phyloP scores from a whole-genome alignment of 2,888 invertebrate genomes.

The Elysia crispata region DNA sequence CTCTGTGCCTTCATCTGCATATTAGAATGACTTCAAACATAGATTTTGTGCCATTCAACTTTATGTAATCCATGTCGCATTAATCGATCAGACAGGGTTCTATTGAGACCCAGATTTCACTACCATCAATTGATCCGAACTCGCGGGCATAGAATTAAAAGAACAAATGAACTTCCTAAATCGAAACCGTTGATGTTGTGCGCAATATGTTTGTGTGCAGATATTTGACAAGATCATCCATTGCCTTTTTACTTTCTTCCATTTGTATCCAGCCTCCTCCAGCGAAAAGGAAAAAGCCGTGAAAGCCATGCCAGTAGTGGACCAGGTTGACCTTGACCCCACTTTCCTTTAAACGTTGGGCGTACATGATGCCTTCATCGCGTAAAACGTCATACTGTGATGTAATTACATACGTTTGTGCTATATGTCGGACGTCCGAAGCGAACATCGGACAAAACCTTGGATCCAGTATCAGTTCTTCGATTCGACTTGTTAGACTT shows the following conservation, averaged over 20 bases:
- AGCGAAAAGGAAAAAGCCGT: constrained; percentile 68
- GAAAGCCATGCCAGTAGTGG: constrained; percentile 68
- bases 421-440: constrained; percentile 64
- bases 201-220: constrained; percentile 47
- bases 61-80: neutral
- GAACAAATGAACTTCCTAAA: neutral
- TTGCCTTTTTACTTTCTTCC: constrained; percentile 56
- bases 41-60: neutral
- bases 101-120: too few relatives aligned
- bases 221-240: constrained; percentile 60
- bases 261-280: constrained; percentile 61
- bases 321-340: constrained; percentile 68
- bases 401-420: constrained; percentile 75
- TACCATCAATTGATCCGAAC: neutral
- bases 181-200: neutral
- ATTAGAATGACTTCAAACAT: neutral
- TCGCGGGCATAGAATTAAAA: neutral
- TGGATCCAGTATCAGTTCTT: constrained; percentile 55
- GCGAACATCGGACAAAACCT: constrained; percentile 75
- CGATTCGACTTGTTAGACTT: constrained; percentile 56
- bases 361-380: constrained; percentile 77
- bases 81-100: neutral
- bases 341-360: constrained; percentile 66
- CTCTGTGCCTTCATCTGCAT: too few relatives aligned
- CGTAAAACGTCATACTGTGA: constrained; percentile 77